Evolutionary conservation across 2,113 vertebrate genomes (phyloP).

Genomic region (Paradisaea rubra): DNA sequence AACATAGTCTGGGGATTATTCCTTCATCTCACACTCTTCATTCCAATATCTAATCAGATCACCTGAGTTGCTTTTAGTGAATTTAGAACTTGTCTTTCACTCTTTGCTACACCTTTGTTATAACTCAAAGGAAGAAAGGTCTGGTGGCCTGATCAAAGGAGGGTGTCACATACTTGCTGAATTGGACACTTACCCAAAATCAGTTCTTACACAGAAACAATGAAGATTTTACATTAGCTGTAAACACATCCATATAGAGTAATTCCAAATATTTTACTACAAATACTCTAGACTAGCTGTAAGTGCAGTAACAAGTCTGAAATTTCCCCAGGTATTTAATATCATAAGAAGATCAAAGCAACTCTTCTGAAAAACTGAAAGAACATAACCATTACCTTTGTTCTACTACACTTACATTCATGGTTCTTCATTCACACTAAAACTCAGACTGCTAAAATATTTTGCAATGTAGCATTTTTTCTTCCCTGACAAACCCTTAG

Average conservation of each 20-base stretch:
- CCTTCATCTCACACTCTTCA: neutral
- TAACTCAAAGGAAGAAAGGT: neutral
- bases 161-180: neutral
- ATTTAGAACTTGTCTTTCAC: neutral
- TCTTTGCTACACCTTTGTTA: neutral
- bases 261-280: neutral
- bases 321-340: neutral
- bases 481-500: neutral
- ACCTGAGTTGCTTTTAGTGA: neutral
- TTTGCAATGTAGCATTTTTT: neutral
- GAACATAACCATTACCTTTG: neutral
- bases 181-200: neutral
- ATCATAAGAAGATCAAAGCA: neutral
- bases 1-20: neutral
- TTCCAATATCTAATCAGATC: neutral
- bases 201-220: neutral
- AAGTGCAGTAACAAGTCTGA: neutral
- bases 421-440: neutral
- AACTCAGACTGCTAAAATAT: neutral
- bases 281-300: neutral
- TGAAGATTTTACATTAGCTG: neutral
- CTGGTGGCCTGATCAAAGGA: neutral
- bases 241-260: neutral
- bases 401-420: neutral
- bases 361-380: neutral